These are phyloP conservation scores for Congeria kusceri DNA, from an alignment of 2,888 invertebrate species.

Conservation along the genomic window DNA sequence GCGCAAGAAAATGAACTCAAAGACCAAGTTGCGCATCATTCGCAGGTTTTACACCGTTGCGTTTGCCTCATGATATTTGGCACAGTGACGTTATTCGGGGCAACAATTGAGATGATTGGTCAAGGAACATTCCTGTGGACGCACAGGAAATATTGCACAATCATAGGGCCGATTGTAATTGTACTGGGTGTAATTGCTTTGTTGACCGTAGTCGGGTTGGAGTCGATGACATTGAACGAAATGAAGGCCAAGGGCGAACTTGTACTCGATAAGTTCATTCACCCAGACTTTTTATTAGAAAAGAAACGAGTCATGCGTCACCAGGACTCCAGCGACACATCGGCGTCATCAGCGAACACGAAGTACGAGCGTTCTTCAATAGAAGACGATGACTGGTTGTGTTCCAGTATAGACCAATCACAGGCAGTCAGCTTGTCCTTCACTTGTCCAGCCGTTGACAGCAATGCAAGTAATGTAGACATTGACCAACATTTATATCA, in stretches of 20 bases:
- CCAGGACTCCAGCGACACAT: constrained; percentile 26
- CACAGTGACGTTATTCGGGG: constrained; percentile 36
- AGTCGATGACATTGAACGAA: constrained; percentile 24
- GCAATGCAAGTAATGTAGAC: no score
- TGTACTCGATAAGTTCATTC: constrained; percentile 40
- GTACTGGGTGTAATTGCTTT: constrained; percentile 40
- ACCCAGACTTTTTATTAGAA: constrained; percentile 56
- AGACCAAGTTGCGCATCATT: constrained; percentile 16
- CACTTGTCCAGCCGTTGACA: no score
- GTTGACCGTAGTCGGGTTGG: constrained; percentile 34
- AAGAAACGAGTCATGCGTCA: no score
- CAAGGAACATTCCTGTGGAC: constrained; percentile 54
- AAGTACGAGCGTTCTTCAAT: neutral
- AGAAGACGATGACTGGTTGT: no score
- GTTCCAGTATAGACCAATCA: no score
- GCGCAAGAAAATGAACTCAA: constrained; percentile 30
- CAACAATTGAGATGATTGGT: constrained; percentile 42
- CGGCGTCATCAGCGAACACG: constrained; percentile 12
- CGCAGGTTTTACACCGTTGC: constrained; percentile 26
- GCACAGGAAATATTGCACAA: constrained; percentile 25
- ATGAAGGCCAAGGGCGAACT: constrained; percentile 24
- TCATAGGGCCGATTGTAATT: constrained; percentile 38
- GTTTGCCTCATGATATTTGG: constrained; percentile 24
- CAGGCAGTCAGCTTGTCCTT: no score
- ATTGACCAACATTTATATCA: neutral